Conservation (phyloP, 1,140 invertebrate genomes). For the Euura saliciscinereae region DNA sequence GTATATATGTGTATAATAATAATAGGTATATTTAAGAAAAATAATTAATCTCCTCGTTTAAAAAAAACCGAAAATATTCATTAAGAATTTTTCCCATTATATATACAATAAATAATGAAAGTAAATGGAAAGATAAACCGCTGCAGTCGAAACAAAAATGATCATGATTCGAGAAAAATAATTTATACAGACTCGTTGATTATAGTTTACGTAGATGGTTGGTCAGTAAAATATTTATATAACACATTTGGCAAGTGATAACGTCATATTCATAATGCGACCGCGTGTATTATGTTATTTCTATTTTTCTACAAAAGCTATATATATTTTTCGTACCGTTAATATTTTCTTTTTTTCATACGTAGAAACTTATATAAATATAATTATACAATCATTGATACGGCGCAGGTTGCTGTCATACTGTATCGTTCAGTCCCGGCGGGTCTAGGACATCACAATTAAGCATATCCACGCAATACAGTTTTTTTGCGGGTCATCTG, state of each 20-base stretch:
- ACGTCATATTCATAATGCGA: too few relatives aligned
- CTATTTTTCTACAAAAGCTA: slow-evolving; percentile 22
- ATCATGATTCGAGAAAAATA: too few relatives aligned
- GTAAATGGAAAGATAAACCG: too few relatives aligned
- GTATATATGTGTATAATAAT: not conserved
- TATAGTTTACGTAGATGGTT: too few relatives aligned
- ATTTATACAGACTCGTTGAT: too few relatives aligned
- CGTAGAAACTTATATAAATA: slow-evolving; percentile 7
- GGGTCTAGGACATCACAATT: slow-evolving; percentile 30
- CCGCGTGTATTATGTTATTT: slow-evolving; percentile 10
- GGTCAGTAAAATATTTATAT: too few relatives aligned
- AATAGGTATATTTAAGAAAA: not conserved
- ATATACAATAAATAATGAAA: too few relatives aligned
- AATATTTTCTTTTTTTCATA: slow-evolving; percentile 16
- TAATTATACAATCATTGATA: not conserved
- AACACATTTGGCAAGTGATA: too few relatives aligned
- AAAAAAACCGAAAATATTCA: too few relatives aligned
- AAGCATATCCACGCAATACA: slow-evolving; percentile 22
- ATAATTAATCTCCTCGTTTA: too few relatives aligned
- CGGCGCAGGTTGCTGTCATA: slow-evolving; percentile 25
- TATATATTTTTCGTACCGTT: slow-evolving; percentile 38
- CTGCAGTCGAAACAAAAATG: too few relatives aligned
- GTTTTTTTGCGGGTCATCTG: not conserved
- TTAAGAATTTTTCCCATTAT: too few relatives aligned
- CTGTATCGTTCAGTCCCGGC: slow-evolving; percentile 23